Conservation (phyloP, 2,888 invertebrate genomes). For the Ectemnius continuus region DNA sequence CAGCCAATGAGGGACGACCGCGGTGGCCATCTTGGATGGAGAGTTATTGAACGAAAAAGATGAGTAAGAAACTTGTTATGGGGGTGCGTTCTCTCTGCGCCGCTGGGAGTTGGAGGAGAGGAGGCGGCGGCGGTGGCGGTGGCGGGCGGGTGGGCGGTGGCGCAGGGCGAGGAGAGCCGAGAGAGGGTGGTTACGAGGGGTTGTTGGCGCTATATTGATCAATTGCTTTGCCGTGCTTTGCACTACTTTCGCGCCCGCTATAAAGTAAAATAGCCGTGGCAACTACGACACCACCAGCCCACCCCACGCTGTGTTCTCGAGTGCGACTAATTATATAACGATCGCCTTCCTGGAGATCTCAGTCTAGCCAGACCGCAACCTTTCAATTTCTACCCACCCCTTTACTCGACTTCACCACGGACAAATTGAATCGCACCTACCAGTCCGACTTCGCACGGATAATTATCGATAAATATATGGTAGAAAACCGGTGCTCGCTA, state of each 20-base stretch:
- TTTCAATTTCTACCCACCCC: not conserved
- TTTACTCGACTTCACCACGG: not conserved
- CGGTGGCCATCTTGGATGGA: constrained; percentile 79
- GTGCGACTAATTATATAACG: constrained; percentile 74
- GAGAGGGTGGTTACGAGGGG: constrained; percentile 64
- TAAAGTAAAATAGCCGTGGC: constrained; percentile 68
- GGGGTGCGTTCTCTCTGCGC: constrained; percentile 74
- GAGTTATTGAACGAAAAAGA: constrained; percentile 79
- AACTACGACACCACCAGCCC: constrained; percentile 65
- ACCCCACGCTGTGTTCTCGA: constrained; percentile 60
- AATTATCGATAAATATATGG: not conserved
- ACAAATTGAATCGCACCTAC: not conserved
- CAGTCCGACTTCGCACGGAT: not conserved
- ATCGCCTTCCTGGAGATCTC: constrained; percentile 59
- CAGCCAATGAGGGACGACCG: constrained; percentile 79
- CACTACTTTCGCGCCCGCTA: constrained; percentile 72
- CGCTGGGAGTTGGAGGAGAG: constrained; percentile 58
- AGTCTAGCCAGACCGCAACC: constrained; percentile 2
- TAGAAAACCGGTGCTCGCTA: no score
- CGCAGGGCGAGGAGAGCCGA: constrained; percentile 39
- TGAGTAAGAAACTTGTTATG: constrained; percentile 79
- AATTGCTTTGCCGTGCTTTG: constrained; percentile 77
- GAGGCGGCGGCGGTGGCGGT: constrained; percentile 24
- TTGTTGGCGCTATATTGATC: constrained; percentile 78
- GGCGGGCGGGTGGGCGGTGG: constrained; percentile 25